Evolutionary conservation across 1,140 invertebrate genomes (phyloP).

Genomic region (Ceratoteleas bidentatus): DNA sequence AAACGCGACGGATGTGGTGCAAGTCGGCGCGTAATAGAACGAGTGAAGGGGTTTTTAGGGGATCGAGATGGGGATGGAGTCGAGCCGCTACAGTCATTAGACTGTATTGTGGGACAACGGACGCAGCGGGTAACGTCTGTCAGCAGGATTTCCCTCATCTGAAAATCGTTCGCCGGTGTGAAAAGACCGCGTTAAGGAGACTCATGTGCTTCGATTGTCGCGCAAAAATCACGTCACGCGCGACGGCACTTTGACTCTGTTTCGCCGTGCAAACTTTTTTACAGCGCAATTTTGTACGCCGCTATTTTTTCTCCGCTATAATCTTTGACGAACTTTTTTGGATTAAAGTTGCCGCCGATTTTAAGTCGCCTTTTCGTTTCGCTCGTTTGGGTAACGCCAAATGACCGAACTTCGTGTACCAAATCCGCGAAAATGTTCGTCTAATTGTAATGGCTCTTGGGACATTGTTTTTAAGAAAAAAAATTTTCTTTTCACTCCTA

Average conservation of each 20-base stretch:
- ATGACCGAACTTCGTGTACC: conserved; percentile 30
- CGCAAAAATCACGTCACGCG: too few species aligned
- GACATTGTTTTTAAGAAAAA: too few species aligned
- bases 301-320: too few species aligned
- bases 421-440: conserved; percentile 27
- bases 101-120: conserved; percentile 74
- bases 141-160: conserved; percentile 61
- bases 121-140: conserved; percentile 60
- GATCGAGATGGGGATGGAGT: conserved; percentile 45
- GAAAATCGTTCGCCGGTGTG: conserved; percentile 50
- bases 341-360: conserved; percentile 47
- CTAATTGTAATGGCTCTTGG: too few species aligned
- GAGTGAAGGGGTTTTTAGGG: conserved; percentile 38
- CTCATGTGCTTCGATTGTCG: neutral
- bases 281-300: too few species aligned
- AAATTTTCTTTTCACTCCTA: too few species aligned
- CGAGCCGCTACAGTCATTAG: conserved; percentile 74
- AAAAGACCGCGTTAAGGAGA: conserved; percentile 64
- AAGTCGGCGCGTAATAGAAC: conserved; percentile 44
- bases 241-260: too few species aligned
- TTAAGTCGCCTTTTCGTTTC: conserved; percentile 45
- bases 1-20: conserved; percentile 12
- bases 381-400: conserved; percentile 30
- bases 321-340: conserved; percentile 34
- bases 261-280: conserved; percentile 21